Percentiles rank a stretch among this genome's conserved stretches.
phyloP scores from a whole-genome alignment of 2,113 vertebrate genomes.

The Gobiocypris rarus region DNA sequence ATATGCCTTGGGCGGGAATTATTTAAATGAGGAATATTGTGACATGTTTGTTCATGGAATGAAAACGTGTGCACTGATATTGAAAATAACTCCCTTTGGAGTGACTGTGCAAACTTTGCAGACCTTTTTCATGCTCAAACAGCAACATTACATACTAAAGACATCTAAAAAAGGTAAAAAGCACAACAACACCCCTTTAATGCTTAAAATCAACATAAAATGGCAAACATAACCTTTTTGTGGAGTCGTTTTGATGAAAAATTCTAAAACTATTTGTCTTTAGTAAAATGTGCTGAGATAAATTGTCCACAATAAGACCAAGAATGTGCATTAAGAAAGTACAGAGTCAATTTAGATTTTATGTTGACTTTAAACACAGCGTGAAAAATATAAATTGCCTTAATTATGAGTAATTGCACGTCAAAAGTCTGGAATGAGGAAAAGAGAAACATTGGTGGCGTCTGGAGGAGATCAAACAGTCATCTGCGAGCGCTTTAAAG shows the following conservation, averaged over 20 bases:
- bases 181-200: too few relatives aligned
- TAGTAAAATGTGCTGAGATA: background rate
- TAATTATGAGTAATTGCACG: slow-evolving; percentile 20
- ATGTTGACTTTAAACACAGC: slow-evolving; percentile 7
- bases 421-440: slow-evolving; percentile 15
- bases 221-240: background rate
- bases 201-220: background rate
- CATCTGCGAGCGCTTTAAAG: background rate
- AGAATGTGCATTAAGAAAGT: background rate
- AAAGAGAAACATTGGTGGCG: slow-evolving; percentile 2
- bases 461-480: slow-evolving; percentile 21
- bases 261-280: background rate
- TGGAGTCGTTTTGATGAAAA: background rate
- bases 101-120: too few relatives aligned
- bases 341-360: background rate
- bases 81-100: too few relatives aligned
- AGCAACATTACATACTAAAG: too few relatives aligned
- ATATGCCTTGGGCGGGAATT: too few relatives aligned
- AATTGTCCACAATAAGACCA: background rate
- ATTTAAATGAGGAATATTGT: too few relatives aligned
- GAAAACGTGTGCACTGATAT: too few relatives aligned
- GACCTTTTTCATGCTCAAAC: too few relatives aligned
- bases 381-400: background rate
- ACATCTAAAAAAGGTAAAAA: too few relatives aligned
- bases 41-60: too few relatives aligned